These are phyloP conservation scores for Pammene aurita DNA, from an alignment of 2,888 invertebrate genomes.

Conservation along the genomic window DNA sequence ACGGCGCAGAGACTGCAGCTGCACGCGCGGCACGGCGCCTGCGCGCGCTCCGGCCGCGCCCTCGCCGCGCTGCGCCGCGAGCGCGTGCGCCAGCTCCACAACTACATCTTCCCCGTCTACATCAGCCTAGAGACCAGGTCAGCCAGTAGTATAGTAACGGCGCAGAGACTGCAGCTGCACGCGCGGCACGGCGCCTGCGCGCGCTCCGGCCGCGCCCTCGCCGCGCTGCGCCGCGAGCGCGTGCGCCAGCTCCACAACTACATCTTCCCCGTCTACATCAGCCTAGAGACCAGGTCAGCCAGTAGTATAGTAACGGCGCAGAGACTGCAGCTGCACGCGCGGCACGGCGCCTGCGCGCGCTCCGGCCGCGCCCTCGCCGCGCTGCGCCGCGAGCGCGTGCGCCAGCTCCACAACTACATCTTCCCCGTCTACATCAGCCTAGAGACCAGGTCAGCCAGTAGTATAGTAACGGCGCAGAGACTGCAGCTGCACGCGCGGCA, in stretches of 20 bases:
- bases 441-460: conserved; percentile 65
- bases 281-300: conserved; percentile 71
- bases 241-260: conserved; percentile 75
- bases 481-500: conserved; percentile 66
- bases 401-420: conserved; percentile 75
- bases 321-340: conserved; percentile 63
- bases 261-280: conserved; percentile 79
- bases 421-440: conserved; percentile 79
- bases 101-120: conserved; percentile 79
- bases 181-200: conserved; percentile 61
- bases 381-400: conserved; percentile 68
- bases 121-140: conserved; percentile 76
- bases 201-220: conserved; percentile 63
- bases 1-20: conserved; percentile 64
- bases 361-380: conserved; percentile 65
- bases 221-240: conserved; percentile 68
- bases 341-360: conserved; percentile 61
- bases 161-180: conserved; percentile 65
- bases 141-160: conserved; percentile 45
- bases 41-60: conserved; percentile 62
- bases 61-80: conserved; percentile 69
- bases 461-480: too few species aligned
- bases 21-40: conserved; percentile 60
- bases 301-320: conserved; percentile 53
- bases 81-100: conserved; percentile 71